These are phyloP conservation scores for Arctopsyche grandis DNA, from an alignment of 1,140 invertebrate species.

Conservation along the genomic window DNA sequence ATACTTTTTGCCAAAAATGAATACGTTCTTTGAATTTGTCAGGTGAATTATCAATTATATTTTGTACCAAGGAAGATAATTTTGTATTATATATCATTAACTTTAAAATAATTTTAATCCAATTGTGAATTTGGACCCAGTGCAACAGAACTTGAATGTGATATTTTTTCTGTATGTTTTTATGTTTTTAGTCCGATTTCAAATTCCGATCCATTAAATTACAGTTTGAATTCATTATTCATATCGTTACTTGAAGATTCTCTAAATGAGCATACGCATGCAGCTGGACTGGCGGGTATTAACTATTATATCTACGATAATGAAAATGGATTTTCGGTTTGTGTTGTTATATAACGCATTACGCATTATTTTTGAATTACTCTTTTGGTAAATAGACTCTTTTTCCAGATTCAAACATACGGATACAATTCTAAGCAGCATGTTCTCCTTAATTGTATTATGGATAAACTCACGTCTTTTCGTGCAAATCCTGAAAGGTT, in stretches of 20 bases:
- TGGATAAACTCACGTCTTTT: slow-evolving; percentile 87
- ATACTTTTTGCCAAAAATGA: slow-evolving; percentile 89
- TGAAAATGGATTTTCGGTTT: slow-evolving; percentile 84
- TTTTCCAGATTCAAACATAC: slow-evolving; percentile 76
- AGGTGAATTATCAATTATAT: slow-evolving; percentile 68
- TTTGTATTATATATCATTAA: too few relatives aligned
- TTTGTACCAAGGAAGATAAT: too few relatives aligned
- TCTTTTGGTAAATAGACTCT: not conserved
- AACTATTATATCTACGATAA: slow-evolving; percentile 83
- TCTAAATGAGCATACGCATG: slow-evolving; percentile 92
- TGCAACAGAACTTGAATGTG: too few relatives aligned
- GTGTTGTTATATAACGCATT: slow-evolving; percentile 49
- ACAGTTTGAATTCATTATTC: slow-evolving; percentile 87
- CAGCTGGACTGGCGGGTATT: slow-evolving; percentile 89
- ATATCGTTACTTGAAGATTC: slow-evolving; percentile 85
- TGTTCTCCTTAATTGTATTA: slow-evolving; percentile 86
- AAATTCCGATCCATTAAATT: slow-evolving; percentile 85
- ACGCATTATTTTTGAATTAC: not conserved
- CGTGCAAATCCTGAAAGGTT: slow-evolving; percentile 86
- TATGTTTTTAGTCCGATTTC: slow-evolving; percentile 82
- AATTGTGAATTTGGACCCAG: too few relatives aligned
- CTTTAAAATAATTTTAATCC: too few relatives aligned
- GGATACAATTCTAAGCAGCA: slow-evolving; percentile 95
- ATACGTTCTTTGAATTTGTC: slow-evolving; percentile 81
- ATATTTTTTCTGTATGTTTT: not conserved